Conservation (phyloP, 2,113 vertebrate species). For the Phaethon lepturus region DNA sequence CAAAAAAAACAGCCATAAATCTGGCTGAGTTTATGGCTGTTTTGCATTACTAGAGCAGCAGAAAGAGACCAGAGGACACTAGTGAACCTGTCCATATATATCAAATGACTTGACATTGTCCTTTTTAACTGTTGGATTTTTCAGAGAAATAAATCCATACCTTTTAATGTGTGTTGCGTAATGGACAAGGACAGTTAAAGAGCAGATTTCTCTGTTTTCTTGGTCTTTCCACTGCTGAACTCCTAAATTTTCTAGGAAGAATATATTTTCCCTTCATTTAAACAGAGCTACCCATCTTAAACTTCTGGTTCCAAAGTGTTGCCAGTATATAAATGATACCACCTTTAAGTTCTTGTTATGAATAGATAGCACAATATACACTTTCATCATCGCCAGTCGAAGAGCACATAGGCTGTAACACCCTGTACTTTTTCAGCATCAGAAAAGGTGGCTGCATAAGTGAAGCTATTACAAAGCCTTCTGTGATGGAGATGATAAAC, state of each 20-base stretch:
- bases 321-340: constrained; percentile 3
- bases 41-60: background rate
- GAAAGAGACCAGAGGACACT: background rate
- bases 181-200: background rate
- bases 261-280: background rate
- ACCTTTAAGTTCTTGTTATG: constrained; percentile 1
- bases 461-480: background rate
- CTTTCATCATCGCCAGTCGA: constrained; percentile 35
- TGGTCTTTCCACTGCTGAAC: background rate
- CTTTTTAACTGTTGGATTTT: background rate
- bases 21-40: background rate
- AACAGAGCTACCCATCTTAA: background rate
- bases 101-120: background rate
- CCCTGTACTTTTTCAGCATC: background rate
- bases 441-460: background rate
- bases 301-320: background rate
- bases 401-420: background rate
- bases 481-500: background rate
- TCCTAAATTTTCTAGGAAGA: background rate
- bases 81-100: background rate
- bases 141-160: background rate
- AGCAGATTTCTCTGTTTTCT: background rate
- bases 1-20: constrained; percentile 42
- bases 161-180: background rate
- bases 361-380: background rate